Conservation (phyloP, 2,888 invertebrate species). For the Bembecia ichneumoniformis region DNA sequence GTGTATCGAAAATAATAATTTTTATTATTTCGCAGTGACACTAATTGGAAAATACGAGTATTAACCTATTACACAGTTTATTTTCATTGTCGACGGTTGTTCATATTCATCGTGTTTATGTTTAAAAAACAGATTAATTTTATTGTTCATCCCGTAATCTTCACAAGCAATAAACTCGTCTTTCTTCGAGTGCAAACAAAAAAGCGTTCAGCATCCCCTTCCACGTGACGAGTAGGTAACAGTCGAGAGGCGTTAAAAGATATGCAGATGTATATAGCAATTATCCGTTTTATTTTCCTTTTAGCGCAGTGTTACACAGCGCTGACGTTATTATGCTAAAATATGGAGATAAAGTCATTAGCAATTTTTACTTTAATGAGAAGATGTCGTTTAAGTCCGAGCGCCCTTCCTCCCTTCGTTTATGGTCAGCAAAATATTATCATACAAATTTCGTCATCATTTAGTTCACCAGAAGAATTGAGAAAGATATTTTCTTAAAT, state of each 20-base stretch:
- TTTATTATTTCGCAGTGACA: too few species aligned
- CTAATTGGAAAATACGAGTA: too few species aligned
- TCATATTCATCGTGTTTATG: too few species aligned
- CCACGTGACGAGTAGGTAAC: constrained; percentile 43
- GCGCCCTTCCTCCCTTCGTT: constrained; percentile 28
- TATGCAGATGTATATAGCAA: constrained; percentile 56
- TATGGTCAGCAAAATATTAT: constrained; percentile 49
- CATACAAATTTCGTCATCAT: constrained; percentile 29
- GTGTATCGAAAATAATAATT: too few species aligned
- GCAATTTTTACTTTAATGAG: constrained; percentile 62
- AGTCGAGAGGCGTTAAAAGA: constrained; percentile 46
- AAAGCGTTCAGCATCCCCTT: constrained; percentile 40
- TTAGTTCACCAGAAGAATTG: constrained; percentile 12
- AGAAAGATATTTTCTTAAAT: constrained; percentile 18
- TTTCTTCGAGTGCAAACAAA: constrained; percentile 26
- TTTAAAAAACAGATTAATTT: constrained; percentile 4
- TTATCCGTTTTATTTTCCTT: constrained; percentile 23
- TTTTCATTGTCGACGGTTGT: too few species aligned
- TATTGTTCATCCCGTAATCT: constrained; percentile 14
- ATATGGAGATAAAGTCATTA: constrained; percentile 67
- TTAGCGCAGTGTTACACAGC: constrained; percentile 23
- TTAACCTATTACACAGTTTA: too few species aligned
- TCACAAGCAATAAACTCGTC: constrained; percentile 31
- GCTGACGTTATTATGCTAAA: constrained; percentile 64
- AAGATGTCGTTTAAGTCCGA: constrained; percentile 41